Conservation (phyloP, 2,797 vertebrate species). For the Percopsis omiscomaycus region DNA sequence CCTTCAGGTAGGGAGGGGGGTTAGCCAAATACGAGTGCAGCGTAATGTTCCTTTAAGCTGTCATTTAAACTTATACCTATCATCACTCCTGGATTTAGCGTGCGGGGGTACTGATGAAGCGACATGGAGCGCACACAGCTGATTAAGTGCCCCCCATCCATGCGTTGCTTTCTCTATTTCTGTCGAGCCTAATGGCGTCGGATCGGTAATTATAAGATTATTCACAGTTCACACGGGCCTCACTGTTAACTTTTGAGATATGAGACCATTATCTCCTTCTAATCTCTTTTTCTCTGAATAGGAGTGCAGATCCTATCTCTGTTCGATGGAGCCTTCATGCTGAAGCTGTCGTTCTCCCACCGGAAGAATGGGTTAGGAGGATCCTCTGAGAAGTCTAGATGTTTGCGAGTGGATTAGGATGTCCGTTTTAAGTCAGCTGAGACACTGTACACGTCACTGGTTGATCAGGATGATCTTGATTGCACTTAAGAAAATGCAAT, state of each 20-base stretch:
- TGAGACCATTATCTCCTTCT: constrained; percentile 83
- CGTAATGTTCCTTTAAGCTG: constrained; percentile 83
- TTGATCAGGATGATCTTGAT: no score
- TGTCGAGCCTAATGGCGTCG: constrained; percentile 81
- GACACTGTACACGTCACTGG: no score
- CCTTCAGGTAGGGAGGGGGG: constrained; percentile 64
- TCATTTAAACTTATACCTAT: constrained; percentile 79
- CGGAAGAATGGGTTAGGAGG: neutral
- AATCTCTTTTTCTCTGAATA: constrained; percentile 81
- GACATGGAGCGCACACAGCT: constrained; percentile 69
- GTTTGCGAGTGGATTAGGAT: no score
- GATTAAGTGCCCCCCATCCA: constrained; percentile 82
- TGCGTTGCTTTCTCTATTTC: constrained; percentile 82
- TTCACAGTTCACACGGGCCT: constrained; percentile 78
- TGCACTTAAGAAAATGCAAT: neutral
- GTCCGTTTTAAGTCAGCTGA: no score
- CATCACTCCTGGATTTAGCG: constrained; percentile 70
- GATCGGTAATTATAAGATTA: constrained; percentile 83
- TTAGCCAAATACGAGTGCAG: constrained; percentile 75
- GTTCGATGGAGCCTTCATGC: constrained; percentile 63
- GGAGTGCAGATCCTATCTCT: constrained; percentile 73
- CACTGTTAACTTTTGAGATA: constrained; percentile 82
- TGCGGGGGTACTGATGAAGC: constrained; percentile 73
- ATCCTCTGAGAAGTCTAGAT: constrained; percentile 2
- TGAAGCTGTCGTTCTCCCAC: constrained; percentile 9